Conservation (phyloP, 2,113 vertebrate species). For the Psilopogon haemacephalus region DNA sequence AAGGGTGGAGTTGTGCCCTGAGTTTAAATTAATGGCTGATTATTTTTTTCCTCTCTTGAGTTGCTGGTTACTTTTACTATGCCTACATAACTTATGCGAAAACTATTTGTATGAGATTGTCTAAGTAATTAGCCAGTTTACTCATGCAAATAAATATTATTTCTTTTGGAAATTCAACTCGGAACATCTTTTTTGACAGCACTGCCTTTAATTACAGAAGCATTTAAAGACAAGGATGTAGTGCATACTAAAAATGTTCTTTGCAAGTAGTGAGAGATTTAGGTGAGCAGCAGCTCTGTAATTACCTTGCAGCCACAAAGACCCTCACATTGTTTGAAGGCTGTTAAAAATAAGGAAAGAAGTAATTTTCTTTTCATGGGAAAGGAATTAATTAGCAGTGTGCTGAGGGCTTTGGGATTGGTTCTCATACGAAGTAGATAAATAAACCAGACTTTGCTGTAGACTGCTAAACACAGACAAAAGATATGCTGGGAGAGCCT, state of each 20-base stretch:
- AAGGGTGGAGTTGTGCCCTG: not conserved
- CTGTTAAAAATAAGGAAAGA: conserved; percentile 52
- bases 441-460: conserved; percentile 35
- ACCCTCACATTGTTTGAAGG: conserved; percentile 13
- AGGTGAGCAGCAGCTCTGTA: conserved; percentile 48
- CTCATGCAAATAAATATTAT: conserved; percentile 32
- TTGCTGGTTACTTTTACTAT: not conserved
- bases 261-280: conserved; percentile 30
- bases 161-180: not conserved
- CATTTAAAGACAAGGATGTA: conserved; percentile 25
- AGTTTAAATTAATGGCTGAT: not conserved
- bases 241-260: conserved; percentile 9
- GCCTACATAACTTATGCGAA: not conserved
- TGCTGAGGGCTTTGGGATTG: conserved; percentile 11
- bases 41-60: not conserved
- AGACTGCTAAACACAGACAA: not conserved
- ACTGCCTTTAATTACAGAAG: conserved; percentile 52
- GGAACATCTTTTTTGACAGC: conserved; percentile 46
- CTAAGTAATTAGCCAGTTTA: conserved; percentile 32
- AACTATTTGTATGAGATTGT: not conserved
- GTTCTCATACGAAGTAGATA: conserved; percentile 28
- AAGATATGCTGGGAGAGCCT: not conserved
- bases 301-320: conserved; percentile 57
- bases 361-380: conserved; percentile 40
- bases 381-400: conserved; percentile 44